phyloP scores from a whole-genome alignment of 2,888 invertebrate genomes.

The Zygogramma bicolorata region DNA sequence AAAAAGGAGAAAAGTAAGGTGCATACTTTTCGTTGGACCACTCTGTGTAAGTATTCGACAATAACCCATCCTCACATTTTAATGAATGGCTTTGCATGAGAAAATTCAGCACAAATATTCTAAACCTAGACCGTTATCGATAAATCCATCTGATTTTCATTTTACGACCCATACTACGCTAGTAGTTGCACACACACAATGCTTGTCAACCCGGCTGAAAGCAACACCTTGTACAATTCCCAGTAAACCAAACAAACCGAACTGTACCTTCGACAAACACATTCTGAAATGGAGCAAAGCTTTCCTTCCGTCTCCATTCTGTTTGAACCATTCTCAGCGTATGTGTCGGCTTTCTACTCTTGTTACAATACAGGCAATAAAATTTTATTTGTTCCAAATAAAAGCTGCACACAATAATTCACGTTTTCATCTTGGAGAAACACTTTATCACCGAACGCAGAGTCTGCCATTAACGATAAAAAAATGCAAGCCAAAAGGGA shows the following conservation, averaged over 20 bases:
- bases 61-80: too few species aligned
- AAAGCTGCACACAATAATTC: constrained; percentile 44
- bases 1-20: too few species aligned
- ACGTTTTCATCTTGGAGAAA: constrained; percentile 39
- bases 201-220: background rate
- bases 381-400: constrained; percentile 46
- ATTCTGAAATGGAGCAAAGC: constrained; percentile 27
- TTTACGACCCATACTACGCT: background rate
- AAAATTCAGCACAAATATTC: too few species aligned
- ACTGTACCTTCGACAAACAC: constrained; percentile 25
- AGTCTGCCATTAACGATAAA: constrained; percentile 29
- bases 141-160: background rate
- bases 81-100: too few species aligned
- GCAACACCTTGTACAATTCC: constrained; percentile 5
- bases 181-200: background rate
- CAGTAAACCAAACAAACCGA: background rate
- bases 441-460: constrained; percentile 29
- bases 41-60: too few species aligned
- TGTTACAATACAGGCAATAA: constrained; percentile 42
- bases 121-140: background rate
- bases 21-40: too few species aligned
- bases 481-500: constrained; percentile 28
- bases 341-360: constrained; percentile 32
- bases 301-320: constrained; percentile 35
- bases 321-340: constrained; percentile 33